A percentile compares a stretch with the other conserved stretches of the same genome.
Evolutionary conservation across 1,140 invertebrate genomes (phyloP).

Genomic region (Megathymus violae): DNA sequence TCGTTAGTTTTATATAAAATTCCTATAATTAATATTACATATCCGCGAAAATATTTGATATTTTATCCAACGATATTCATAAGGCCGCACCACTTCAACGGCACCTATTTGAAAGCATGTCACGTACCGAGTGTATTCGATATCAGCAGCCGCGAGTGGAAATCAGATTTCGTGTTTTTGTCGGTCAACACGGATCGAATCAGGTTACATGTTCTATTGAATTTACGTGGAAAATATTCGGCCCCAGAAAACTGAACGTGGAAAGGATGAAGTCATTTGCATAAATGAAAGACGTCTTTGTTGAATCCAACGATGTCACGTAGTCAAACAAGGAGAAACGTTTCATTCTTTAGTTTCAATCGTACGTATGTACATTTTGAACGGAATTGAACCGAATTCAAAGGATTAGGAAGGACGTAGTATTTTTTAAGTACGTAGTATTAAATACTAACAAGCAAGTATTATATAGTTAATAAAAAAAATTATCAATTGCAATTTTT

Average conservation of each 20-base stretch:
- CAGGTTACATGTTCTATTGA: conserved; percentile 32
- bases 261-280: conserved; percentile 13
- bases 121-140: conserved; percentile 26
- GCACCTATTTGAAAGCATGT: conserved; percentile 14
- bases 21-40: no score
- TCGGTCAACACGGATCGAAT: conserved; percentile 30
- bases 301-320: not conserved
- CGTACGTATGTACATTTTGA: not conserved
- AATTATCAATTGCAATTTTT: no score
- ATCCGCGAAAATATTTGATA: no score
- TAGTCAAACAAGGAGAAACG: not conserved
- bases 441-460: no score
- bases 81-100: not conserved
- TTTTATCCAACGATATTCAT: not conserved
- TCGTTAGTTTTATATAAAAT: no score
- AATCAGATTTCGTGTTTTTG: conserved; percentile 19
- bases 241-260: not conserved
- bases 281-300: conserved; percentile 10
- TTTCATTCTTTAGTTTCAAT: not conserved
- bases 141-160: conserved; percentile 16
- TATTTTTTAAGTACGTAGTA: no score
- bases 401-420: no score
- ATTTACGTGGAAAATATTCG: conserved; percentile 19
- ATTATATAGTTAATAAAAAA: no score
- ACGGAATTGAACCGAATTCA: not conserved